A percentile compares a stretch with the other conserved stretches of the same genome.
These are phyloP conservation scores for Hystrix brachyura DNA, from an alignment of 2,113 vertebrate genomes.

Conservation along the genomic window DNA sequence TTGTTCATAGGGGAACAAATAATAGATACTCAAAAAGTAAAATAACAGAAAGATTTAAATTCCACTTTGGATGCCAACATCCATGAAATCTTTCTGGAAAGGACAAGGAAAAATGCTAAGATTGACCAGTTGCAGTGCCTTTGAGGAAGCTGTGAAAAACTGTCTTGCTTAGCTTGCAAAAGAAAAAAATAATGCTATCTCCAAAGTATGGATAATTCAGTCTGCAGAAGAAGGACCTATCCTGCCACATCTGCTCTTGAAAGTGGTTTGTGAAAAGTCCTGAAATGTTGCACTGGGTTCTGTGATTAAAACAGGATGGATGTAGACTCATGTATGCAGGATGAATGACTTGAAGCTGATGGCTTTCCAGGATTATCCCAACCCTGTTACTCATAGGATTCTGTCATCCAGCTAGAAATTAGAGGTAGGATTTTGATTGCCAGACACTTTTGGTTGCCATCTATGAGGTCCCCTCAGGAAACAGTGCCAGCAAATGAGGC, in stretches of 20 bases:
- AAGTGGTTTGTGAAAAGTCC: background rate
- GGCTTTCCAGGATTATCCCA: background rate
- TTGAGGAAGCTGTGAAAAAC: background rate
- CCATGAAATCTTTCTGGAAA: background rate
- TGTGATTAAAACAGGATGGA: background rate
- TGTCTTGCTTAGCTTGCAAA: background rate
- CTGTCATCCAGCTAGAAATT: background rate
- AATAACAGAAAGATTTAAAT: background rate
- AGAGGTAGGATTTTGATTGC: background rate
- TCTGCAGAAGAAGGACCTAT: background rate
- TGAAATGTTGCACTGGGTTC: background rate
- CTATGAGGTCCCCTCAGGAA: background rate
- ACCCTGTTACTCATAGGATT: rapidly evolving
- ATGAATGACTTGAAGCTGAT: background rate
- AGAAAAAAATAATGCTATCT: background rate
- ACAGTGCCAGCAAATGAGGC: background rate
- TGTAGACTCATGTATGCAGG: background rate
- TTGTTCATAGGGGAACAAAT: background rate
- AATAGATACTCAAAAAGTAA: background rate
- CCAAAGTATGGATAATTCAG: background rate
- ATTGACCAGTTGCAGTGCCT: background rate
- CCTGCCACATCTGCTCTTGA: background rate
- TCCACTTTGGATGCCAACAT: background rate
- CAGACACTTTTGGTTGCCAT: background rate
- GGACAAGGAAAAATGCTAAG: background rate